These are phyloP conservation scores for Sternarchorhynchus goeldii DNA, from an alignment of 2,797 vertebrate species.

Conservation along the genomic window DNA sequence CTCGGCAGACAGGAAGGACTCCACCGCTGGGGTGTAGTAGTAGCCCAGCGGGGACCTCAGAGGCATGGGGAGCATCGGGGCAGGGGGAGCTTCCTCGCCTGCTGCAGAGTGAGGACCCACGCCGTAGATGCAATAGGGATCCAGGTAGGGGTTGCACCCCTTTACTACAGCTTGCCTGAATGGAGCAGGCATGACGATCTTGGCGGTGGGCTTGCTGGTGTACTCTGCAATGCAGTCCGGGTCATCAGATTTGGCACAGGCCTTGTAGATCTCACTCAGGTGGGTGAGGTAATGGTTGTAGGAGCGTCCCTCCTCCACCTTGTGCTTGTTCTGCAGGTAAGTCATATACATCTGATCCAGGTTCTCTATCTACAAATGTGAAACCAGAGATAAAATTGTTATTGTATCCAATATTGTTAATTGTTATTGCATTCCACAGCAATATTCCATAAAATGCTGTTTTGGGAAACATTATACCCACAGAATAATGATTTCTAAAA, in stretches of 20 bases:
- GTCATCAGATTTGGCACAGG: constrained; percentile 76
- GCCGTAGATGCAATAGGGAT: constrained; percentile 74
- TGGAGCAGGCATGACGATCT: constrained; percentile 70
- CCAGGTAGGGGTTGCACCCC: constrained; percentile 77
- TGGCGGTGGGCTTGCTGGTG: constrained; percentile 77
- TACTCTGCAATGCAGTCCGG: constrained; percentile 79
- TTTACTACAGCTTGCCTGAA: constrained; percentile 66
- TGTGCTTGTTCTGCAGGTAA: constrained; percentile 79
- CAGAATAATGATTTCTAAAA: background rate
- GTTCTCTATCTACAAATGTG: constrained; percentile 70
- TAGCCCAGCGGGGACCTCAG: constrained; percentile 67
- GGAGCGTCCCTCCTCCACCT: constrained; percentile 70
- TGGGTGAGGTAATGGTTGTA: constrained; percentile 78
- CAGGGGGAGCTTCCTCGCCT: constrained; percentile 41
- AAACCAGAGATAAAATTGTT: constrained; percentile 2
- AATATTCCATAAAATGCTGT: background rate
- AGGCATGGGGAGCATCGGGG: constrained; percentile 65
- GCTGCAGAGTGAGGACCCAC: constrained; percentile 50
- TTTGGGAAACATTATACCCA: no score
- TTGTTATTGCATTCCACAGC: background rate
- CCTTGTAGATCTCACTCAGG: constrained; percentile 77
- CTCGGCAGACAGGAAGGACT: constrained; percentile 71
- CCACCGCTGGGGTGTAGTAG: constrained; percentile 70
- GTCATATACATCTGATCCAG: constrained; percentile 76
- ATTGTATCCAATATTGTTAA: background rate